Percentiles rank a stretch among this genome's conserved stretches.
These are phyloP conservation scores for Solea solea DNA, from an alignment of 2,113 vertebrate species.

Conservation along the genomic window DNA sequence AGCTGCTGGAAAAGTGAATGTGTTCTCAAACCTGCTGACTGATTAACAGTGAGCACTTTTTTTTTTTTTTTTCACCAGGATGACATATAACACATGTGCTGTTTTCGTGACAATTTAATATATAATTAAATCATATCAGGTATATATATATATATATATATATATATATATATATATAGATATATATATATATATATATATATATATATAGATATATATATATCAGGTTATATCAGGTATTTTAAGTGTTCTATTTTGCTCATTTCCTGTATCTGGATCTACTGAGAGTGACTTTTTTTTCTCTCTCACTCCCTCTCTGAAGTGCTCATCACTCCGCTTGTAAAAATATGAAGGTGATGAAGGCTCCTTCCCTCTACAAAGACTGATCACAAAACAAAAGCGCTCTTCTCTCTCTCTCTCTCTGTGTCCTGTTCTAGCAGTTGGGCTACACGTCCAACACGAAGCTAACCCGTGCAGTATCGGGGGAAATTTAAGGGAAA, in stretches of 20 bases:
- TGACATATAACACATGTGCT: not conserved
- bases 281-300: conserved; percentile 27
- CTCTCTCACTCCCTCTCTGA: conserved; percentile 2
- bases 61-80: too few relatives aligned
- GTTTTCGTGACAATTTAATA: not conserved
- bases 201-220: too few relatives aligned
- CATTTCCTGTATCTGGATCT: conserved; percentile 17
- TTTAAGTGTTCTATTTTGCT: not conserved
- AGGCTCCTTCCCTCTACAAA: not conserved
- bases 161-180: too few relatives aligned
- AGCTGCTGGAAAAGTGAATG: conserved; percentile 11
- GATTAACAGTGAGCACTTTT: conserved; percentile 1
- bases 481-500: too few relatives aligned
- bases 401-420: conserved; percentile 23
- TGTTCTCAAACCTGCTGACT: not conserved
- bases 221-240: not conserved
- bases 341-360: not conserved
- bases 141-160: too few relatives aligned
- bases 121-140: too few relatives aligned
- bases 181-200: too few relatives aligned
- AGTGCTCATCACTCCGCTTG: not conserved
- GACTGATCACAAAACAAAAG: not conserved
- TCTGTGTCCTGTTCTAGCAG: conserved; percentile 5
- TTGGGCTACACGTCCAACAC: not conserved
- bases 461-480: too few relatives aligned